Evolutionary conservation across 2,797 vertebrate genomes (phyloP), one percentile per base, ranked within the genome.

Genomic region (Arctocebus calabarensis): DNA sequence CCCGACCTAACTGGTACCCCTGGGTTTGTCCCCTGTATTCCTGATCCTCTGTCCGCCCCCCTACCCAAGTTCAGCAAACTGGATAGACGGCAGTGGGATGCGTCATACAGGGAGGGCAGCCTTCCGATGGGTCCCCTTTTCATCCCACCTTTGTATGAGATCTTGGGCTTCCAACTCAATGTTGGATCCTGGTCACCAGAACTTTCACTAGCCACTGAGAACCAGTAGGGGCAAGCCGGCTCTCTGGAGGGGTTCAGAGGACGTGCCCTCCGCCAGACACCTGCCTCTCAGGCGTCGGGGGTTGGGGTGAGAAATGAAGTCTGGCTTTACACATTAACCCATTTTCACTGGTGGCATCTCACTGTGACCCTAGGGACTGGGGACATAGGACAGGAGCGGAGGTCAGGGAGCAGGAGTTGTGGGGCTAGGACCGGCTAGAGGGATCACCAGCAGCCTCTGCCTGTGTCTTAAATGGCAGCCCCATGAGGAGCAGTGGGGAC

Each of bases 291-390:
- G 9, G 20, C 20, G 11, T 10, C 23, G 6, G 6, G 10, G 23
- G 7, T 5, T 32, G 32, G 32, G 8, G 7, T 4, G 20, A 48
- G 55, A 32, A 81, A 84, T 4, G 3, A 64, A 86, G 70, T 59
- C 27, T 57, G 23, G 5, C 74, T 84, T 89, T 82, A 17, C 34
- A 40, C 32, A 29, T 87, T 79, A 88, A 70, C 34, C 27, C 7
- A 0, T 70, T 59, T 79, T 89, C 83, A 64, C 22, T 0, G 1
- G 23, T 0, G 2, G 23, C 0, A 1, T 85, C 27, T 94, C 1
- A 19, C 61, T 70, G 59, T 66, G 79, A 85, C 59, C 40, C 27
- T 55, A 57, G 84, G 61, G 91, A 91, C n/a, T 74, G 59, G 74
- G 34, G n/a, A 71, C 62, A 11, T 12, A 62, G 55, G 48, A n/a